These are phyloP conservation scores for Acromyrmex heyeri DNA, from an alignment of 1,140 invertebrate genomes.

Conservation along the genomic window DNA sequence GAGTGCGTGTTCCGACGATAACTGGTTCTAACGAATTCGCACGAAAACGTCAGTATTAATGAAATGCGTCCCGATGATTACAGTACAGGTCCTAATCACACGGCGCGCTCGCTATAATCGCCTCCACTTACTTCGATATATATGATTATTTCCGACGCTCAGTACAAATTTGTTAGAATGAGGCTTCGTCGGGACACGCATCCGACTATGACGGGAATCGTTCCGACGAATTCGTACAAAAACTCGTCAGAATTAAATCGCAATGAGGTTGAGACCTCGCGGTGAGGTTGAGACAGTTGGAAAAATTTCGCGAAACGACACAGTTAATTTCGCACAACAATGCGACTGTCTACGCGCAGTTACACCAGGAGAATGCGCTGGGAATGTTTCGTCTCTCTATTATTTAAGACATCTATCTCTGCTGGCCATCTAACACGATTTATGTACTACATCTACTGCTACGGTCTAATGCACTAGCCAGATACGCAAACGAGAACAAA, in stretches of 20 bases:
- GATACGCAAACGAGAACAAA: conserved; percentile 28
- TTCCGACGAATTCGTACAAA: background rate
- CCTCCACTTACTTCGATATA: conserved; percentile 43
- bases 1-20: conserved; percentile 8
- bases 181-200: conserved; percentile 25
- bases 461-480: conserved; percentile 34
- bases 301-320: conserved; percentile 22
- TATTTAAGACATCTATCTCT: conserved; percentile 53
- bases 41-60: conserved; percentile 57
- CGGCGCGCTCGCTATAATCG: conserved; percentile 27
- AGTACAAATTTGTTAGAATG: conserved; percentile 56
- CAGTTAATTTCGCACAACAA: background rate
- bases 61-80: conserved; percentile 51
- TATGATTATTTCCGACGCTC: conserved; percentile 56
- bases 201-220: conserved; percentile 13
- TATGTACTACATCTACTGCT: conserved; percentile 29
- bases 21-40: conserved; percentile 57
- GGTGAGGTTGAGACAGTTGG: background rate
- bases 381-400: conserved; percentile 21
- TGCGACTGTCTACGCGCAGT: background rate
- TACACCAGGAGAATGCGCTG: background rate
- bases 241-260: conserved; percentile 30
- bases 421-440: conserved; percentile 27
- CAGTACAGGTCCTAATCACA: conserved; percentile 41
- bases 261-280: background rate